Base-by-base conservation (phyloP, 2,797 vertebrate genomes). In the Rachycentron canadum region DNA sequence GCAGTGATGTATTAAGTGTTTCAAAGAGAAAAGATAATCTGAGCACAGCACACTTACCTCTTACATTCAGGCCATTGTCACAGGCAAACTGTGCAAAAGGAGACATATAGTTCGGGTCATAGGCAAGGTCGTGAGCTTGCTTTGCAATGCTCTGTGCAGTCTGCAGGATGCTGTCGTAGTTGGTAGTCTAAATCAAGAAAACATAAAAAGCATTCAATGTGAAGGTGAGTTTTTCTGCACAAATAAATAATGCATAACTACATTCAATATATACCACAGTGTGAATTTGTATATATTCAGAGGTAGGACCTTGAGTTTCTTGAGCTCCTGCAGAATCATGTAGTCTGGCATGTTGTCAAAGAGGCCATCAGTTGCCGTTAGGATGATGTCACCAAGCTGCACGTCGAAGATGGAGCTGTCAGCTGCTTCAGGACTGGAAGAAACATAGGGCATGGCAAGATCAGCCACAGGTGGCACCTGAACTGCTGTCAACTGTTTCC, bases 291-390 rank as follows among this genome's bases (percentile, higher is more conserved):
- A 14, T 16, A 19, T 21, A 40, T 66, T 9, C 14, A 62, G 4
- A 57, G 19, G 2, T 5, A n/a, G 5, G 55, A 99, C 98, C 97
- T 99, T 99, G 52, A 99, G 95, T 89, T 99, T 99, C 84, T 98
- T 97, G 14, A 99, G 91, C 93, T 99, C 98, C 89, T 98, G 97
- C 71, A 99, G 96, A 61, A 99, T 99, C 98, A 99, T 99, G 87
- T 99, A 98, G 93, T 99, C 98, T 32, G 98, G 97, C 98, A 99
- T 99, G 94, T 99, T 99, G 95, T 99, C 98, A 84, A 99, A 99
- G 28, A 99, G 97, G 4, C 98, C 98, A 0, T 99, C 98, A 1
- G 98, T 98, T 0, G 98, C 98, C 0, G 98, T 99, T 78, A 99
- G 92, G 89, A 99, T 99, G 89, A 99, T 99, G 92, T 99, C 98